Base-by-base conservation (phyloP, 2,797 vertebrate species). In the Trachops cirrhosus region DNA sequence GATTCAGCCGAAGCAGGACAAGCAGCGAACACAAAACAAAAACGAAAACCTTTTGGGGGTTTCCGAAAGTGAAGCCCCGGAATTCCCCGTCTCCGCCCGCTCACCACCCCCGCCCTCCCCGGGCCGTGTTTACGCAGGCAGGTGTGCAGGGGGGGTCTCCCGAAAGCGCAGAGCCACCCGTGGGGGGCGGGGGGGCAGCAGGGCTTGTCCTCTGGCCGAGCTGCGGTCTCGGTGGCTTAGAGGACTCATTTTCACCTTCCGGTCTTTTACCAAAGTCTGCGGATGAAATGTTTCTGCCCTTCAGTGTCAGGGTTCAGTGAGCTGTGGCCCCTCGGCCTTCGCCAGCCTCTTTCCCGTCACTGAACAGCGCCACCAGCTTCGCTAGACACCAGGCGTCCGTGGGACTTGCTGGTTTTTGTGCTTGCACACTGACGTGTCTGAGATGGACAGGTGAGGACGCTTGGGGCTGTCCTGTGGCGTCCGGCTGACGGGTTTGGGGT, bases 31-130 rank as follows among this genome's bases (percentile, higher is more conserved):
- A 54, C 26, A 87, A 29, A 32, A 73, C 91, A 8, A n/a, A 96
- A 96, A 75, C n/a, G 64, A 78, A 67, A 86, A 46, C 41, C 22
- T 14, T 34, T 10, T 8, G 92, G 94, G 59, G 44, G 26, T 97
- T 97, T 97, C 86, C 94, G 26, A 19, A 78, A 91, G 89, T 92
- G 39, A 9, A 73, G 73, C 86, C 79, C 3, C 86, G 85, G 85
- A 97, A 92, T 97, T 97, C 68, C 82, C 87, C 48, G 70, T 3
- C 34, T 5, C n/a, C 26, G 9, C 7, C 50, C n/a, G 34, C 95
- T 8, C 22, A 54, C 14, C n/a, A n/a, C 16, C 64, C 16, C 7
- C 3, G 8, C 2, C 92, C 59, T 85, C 77, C 1, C 88, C n/a
- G 50, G 94, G 59, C 26, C 70, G 32, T 73, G 21, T 57, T 93